Evolutionary conservation across 1,140 invertebrate species (phyloP).

Genomic region (Leptoteleia sp.): DNA sequence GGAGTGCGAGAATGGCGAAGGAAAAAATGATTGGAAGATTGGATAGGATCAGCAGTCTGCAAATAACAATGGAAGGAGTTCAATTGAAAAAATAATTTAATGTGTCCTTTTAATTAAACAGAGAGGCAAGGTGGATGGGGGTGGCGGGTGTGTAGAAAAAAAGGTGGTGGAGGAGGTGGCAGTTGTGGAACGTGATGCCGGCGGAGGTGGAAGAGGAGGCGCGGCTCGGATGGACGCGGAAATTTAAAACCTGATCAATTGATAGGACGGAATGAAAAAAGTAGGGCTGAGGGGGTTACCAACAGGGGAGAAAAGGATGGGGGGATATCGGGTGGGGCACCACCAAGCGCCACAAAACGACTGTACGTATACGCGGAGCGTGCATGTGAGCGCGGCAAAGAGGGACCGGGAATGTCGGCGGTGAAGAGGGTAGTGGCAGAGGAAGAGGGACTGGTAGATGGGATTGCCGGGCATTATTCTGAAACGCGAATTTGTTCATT

Average conservation of each 20-base stretch:
- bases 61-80: slow-evolving; percentile 80
- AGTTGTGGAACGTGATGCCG: slow-evolving; percentile 58
- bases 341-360: slow-evolving; percentile 64
- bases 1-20: slow-evolving; percentile 46
- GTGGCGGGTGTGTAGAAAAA: slow-evolving; percentile 68
- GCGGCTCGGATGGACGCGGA: slow-evolving; percentile 68
- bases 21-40: slow-evolving; percentile 72
- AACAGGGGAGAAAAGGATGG: slow-evolving; percentile 54
- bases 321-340: slow-evolving; percentile 66
- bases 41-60: slow-evolving; percentile 81
- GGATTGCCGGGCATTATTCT: slow-evolving; percentile 82
- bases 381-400: slow-evolving; percentile 59
- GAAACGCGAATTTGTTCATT: slow-evolving; percentile 82
- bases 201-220: slow-evolving; percentile 58
- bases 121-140: slow-evolving; percentile 74
- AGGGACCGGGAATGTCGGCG: slow-evolving; percentile 65
- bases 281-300: slow-evolving; percentile 79
- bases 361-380: slow-evolving; percentile 35
- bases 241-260: slow-evolving; percentile 82
- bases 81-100: slow-evolving; percentile 82
- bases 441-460: slow-evolving; percentile 75
- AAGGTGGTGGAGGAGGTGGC: slow-evolving; percentile 60
- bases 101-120: slow-evolving; percentile 81
- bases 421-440: slow-evolving; percentile 57
- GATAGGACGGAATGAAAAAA: slow-evolving; percentile 82